Evolutionary conservation across 2,888 invertebrate species (phyloP), one percentile per base, ranked within the genome.

Genomic region (Microlaimidae sp.): DNA sequence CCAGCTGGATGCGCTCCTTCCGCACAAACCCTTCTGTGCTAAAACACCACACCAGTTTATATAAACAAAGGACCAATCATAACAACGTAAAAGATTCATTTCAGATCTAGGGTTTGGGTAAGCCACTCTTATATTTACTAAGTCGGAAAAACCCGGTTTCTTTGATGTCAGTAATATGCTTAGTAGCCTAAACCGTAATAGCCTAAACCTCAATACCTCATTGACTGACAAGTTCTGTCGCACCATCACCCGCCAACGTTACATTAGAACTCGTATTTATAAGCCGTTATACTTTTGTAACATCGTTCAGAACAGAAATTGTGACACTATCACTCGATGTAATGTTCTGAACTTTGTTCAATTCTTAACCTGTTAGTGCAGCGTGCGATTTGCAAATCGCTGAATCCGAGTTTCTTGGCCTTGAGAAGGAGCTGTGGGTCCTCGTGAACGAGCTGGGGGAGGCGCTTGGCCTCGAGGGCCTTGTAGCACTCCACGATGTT

Each of bases 331-430:
- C n/a, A 45, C 46, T 13, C n/a, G 10, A 45, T 13, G n/a, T 45
- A 23, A 23, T 45, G 13, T 10, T 13, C 46, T 17, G 10, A 38
- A 38, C n/a, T 13, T n/a, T 13, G 13, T 38, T 10, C 38, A 10
- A 7, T 45, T 23, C 43, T 49, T 26, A 56, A 73, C 73, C 71
- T 73, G 58, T 69, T 65, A 38, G 73, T 63, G 47, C 65, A 66
- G 49, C 77, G 76, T 0, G 89, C 92, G 56, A 99, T 88, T 74
- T 95, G 95, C 66, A 86, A 86, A 72, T 99, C 97, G 2, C 89
- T 89, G 73, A 95, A 99, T 2, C 97, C 97, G 28, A 88, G 77
- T 67, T 85, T 82, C 69, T 99, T 99, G 0, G 92, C 90, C 60
- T 79, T 76, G 51, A 83, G 72, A 28, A 97, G 71, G 17, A 81